phyloP scores from a whole-genome alignment of 1,140 invertebrate genomes.

The Pseudomyrmex flavicornis region DNA sequence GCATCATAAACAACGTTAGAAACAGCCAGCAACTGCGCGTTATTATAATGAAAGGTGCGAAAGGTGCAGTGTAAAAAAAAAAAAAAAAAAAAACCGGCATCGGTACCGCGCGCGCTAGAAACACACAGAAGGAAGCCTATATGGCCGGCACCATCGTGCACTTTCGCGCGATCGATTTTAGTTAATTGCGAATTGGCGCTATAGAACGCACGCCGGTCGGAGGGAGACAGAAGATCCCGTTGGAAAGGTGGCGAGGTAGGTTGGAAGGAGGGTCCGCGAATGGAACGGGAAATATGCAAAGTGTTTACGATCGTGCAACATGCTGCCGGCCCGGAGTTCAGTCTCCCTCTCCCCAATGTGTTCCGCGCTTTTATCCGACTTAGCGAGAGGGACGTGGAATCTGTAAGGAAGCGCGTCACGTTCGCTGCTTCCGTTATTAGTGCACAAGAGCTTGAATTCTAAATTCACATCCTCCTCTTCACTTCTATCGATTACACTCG shows the following conservation, averaged over 20 bases:
- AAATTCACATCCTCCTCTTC: constrained; percentile 41
- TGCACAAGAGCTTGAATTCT: constrained; percentile 65
- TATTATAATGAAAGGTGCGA: constrained; percentile 46
- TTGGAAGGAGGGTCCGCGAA: constrained; percentile 63
- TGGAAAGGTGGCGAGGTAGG: constrained; percentile 66
- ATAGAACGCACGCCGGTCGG: constrained; percentile 56
- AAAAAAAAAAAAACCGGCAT: too few relatives aligned
- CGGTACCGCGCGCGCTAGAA: constrained; percentile 46
- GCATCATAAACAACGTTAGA: constrained; percentile 32
- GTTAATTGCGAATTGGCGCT: constrained; percentile 81
- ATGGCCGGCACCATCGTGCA: constrained; percentile 69
- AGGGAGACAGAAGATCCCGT: constrained; percentile 43
- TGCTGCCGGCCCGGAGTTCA: constrained; percentile 76
- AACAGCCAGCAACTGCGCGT: constrained; percentile 23
- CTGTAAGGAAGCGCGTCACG: constrained; percentile 60
- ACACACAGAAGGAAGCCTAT: constrained; percentile 43
- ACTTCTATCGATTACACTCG: not conserved
- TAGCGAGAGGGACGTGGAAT: constrained; percentile 46
- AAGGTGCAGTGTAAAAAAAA: constrained; percentile 47
- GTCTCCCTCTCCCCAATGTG: not conserved
- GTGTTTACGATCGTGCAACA: constrained; percentile 84
- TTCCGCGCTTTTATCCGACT: constrained; percentile 31
- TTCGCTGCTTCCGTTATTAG: constrained; percentile 66
- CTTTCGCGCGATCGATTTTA: constrained; percentile 82
- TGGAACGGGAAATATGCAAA: constrained; percentile 80